Evolutionary conservation across 2,113 vertebrate genomes (phyloP), one percentile per base, ranked within the genome.

Genomic region (Pleuronectes platessa): DNA sequence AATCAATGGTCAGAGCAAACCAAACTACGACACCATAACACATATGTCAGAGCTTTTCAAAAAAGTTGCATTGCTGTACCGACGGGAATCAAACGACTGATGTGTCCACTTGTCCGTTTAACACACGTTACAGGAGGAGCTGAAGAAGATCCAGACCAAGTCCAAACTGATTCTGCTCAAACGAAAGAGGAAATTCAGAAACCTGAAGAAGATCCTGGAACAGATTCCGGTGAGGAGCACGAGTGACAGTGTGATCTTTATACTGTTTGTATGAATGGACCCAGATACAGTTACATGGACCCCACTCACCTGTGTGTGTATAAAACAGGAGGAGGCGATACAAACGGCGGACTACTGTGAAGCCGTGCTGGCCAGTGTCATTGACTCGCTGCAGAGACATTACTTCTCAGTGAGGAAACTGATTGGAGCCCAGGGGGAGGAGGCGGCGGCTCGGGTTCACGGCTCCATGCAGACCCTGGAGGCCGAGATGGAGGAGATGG

Each of bases 381-480:
- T 90, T 0, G 75, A 84, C 42, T 77, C 60, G 20, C 66, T 93
- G n/a, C 85, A 91, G 81, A 80, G 12, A 31, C 78, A 82, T 40
- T 86, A 70, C 65, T 66, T 76, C 3, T 83, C 86, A 10, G 53
- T 91, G 65, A 85, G 27, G 31, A 6, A 82, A 65, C 37, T 31
- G 67, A 87, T 93, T 7, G 12, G 6, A 23, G 51, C 17, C 17
- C 83, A 87, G 26, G 68, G 81, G 56, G 21, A 63, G 49, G 64
- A 1, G 3, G 81, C 79, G 7, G 27, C 40, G 10, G 81, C 76
- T 61, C 70, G 62, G 68, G 61, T 86, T 3, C 8, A 54, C 55
- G n/a, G 1, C 37, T 74, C 72, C 1, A 31, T 80, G 2, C 56
- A 76, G 27, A 71, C 31, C 1, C 61, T 90, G 40, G 14, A 87